phyloP scores from a whole-genome alignment of 2,113 vertebrate genomes.

The Osmerus mordax region DNA sequence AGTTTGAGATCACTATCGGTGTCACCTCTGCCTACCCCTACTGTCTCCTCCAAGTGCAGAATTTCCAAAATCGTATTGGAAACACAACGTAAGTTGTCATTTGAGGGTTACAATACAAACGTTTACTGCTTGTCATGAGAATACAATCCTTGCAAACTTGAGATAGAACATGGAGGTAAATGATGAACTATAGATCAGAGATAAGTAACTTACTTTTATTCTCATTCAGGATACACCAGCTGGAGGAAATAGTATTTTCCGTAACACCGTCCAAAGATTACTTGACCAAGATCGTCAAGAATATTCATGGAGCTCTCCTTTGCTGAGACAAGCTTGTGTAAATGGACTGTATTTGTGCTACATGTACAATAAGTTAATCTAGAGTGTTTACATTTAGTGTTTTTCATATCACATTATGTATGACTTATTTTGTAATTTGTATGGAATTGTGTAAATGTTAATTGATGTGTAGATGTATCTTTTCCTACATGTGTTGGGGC shows the following conservation, averaged over 20 bases:
- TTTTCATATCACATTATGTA: neutral
- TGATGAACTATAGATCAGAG: neutral
- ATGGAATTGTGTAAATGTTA: too few species aligned
- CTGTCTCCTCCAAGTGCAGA: slow-evolving; percentile 50
- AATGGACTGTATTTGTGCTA: neutral
- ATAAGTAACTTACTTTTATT: neutral
- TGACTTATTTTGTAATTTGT: too few species aligned
- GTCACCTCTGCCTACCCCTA: slow-evolving; percentile 40
- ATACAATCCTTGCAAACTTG: neutral
- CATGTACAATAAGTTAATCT: neutral
- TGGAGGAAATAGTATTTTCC: slow-evolving; percentile 55
- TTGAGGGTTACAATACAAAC: neutral
- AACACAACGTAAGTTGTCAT: slow-evolving; percentile 55
- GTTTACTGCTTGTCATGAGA: neutral
- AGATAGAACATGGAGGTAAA: too few species aligned
- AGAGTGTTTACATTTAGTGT: neutral
- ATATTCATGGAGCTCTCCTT: slow-evolving; percentile 56
- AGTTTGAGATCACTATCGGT: slow-evolving; percentile 67
- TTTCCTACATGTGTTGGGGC: too few species aligned
- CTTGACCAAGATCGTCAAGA: slow-evolving; percentile 63
- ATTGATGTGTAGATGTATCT: too few species aligned
- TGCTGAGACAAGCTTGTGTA: slow-evolving; percentile 28
- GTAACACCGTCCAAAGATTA: slow-evolving; percentile 56
- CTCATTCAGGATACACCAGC: slow-evolving; percentile 54
- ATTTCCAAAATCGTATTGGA: slow-evolving; percentile 61